Conservation (phyloP, 2,888 invertebrate genomes). For the Melanchra persicariae region DNA sequence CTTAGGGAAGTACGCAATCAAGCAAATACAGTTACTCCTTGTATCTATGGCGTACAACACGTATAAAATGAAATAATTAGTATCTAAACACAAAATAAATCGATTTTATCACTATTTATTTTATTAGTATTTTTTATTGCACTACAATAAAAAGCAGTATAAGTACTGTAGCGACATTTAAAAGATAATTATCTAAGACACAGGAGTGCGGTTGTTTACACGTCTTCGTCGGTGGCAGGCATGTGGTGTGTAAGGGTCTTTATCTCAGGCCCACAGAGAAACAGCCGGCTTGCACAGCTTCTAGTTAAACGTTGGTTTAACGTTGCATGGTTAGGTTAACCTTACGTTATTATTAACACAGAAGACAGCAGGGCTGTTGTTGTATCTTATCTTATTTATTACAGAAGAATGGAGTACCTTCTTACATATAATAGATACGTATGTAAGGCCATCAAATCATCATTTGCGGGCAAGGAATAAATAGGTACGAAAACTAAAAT, state of each 20-base stretch:
- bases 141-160: slow-evolving; percentile 47
- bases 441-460: too few relatives aligned
- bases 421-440: too few relatives aligned
- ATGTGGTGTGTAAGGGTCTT: slow-evolving; percentile 73
- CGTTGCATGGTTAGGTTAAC: not conserved
- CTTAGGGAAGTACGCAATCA: not conserved
- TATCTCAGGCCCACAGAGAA: slow-evolving; percentile 67
- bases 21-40: not conserved
- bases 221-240: slow-evolving; percentile 67
- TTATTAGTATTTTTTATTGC: slow-evolving; percentile 45
- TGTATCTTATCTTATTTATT: too few relatives aligned
- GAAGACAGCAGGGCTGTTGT: too few relatives aligned
- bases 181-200: slow-evolving; percentile 66
- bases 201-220: slow-evolving; percentile 67
- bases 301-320: slow-evolving; percentile 59
- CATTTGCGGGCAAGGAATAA: not conserved
- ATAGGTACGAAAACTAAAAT: not conserved
- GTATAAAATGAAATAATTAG: not conserved
- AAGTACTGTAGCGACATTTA: slow-evolving; percentile 63
- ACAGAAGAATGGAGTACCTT: too few relatives aligned
- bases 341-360: slow-evolving; percentile 10
- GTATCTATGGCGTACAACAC: not conserved
- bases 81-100: not conserved
- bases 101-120: slow-evolving; percentile 9
- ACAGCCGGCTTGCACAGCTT: slow-evolving; percentile 43